Evolutionary conservation across 1,140 invertebrate species (phyloP).

Genomic region (Apis cerana): DNA sequence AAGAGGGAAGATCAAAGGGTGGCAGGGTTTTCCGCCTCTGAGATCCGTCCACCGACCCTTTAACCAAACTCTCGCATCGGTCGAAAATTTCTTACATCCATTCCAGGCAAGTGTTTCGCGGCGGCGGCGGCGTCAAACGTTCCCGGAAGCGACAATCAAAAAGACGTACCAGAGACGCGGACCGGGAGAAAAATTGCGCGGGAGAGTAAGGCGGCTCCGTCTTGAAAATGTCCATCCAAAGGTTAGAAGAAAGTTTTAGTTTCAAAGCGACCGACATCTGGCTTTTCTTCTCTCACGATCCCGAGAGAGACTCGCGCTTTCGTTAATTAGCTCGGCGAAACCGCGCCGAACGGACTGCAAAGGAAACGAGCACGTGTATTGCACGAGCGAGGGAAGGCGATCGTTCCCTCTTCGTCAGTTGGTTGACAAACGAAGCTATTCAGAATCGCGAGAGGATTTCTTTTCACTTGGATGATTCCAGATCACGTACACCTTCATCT

Average conservation of each 20-base stretch:
- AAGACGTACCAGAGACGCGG: not conserved
- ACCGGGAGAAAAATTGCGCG: not conserved
- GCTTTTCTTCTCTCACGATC: not conserved
- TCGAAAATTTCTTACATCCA: constrained; percentile 3
- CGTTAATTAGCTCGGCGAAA: constrained; percentile 42
- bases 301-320: not conserved
- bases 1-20: constrained; percentile 22
- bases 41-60: not conserved
- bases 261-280: constrained; percentile 30
- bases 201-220: not conserved
- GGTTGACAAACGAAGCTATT: constrained; percentile 8
- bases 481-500: too few species aligned
- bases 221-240: constrained; percentile 7
- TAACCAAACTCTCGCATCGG: not conserved
- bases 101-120: not conserved
- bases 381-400: not conserved
- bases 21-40: not conserved
- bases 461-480: too few species aligned
- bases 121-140: not conserved
- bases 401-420: constrained; percentile 8
- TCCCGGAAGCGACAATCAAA: constrained; percentile 16
- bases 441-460: not conserved
- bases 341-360: constrained; percentile 19
- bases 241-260: too few species aligned
- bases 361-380: constrained; percentile 27